phyloP scores from a whole-genome alignment of 2,797 vertebrate species.

The Gymnothorax javanicus region DNA sequence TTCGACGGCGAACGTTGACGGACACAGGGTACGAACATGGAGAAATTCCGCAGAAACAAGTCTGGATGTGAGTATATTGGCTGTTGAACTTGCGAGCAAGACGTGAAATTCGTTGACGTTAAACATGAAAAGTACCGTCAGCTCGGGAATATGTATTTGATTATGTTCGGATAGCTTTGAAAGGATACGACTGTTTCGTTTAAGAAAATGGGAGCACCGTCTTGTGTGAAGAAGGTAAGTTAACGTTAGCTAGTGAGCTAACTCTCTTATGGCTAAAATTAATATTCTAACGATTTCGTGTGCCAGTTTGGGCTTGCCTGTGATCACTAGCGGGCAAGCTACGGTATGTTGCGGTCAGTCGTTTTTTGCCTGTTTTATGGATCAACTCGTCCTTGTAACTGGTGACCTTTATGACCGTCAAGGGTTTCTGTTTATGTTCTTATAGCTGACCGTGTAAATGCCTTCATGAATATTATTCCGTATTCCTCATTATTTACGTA shows the following conservation, averaged over 20 bases:
- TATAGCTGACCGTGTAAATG: no score
- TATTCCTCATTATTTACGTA: no score
- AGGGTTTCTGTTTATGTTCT: no score
- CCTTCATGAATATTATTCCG: no score
- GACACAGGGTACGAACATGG: not conserved
- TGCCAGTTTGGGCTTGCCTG: not conserved
- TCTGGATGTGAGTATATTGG: not conserved
- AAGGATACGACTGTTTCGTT: not conserved
- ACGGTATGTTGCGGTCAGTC: not conserved
- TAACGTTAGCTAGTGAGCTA: not conserved
- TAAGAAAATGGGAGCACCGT: constrained; percentile 14
- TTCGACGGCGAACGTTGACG: not conserved
- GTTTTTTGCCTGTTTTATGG: no score
- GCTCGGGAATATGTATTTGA: not conserved
- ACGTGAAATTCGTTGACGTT: no score
- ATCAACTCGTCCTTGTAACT: no score
- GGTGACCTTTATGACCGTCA: no score
- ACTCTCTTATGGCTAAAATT: no score
- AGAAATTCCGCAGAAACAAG: not conserved
- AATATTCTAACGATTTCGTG: not conserved
- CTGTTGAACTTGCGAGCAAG: no score
- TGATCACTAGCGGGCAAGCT: not conserved
- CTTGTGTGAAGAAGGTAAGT: not conserved
- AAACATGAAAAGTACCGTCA: no score
- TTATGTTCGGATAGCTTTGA: no score